Base-by-base conservation (phyloP, 2,113 vertebrate genomes). In the Romanogobio albipinnatus region DNA sequence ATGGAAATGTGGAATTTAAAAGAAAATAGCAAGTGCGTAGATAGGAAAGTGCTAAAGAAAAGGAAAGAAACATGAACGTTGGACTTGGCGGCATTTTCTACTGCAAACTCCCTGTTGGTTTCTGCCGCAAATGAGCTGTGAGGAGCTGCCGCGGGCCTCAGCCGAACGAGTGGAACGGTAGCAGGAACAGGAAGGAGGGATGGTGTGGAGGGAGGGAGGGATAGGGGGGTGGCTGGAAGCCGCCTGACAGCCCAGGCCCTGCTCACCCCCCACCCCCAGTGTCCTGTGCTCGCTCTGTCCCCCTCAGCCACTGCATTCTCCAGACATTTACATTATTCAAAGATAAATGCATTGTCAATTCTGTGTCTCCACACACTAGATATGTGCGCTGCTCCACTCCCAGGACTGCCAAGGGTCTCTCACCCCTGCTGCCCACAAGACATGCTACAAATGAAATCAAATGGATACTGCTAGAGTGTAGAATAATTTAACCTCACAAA, bases 281-380 rank as follows among this genome's bases (percentile, higher is more conserved):
- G 56, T 71, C 85, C 78, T 19, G 90, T 91, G 91, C 92, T 76
- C 89, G 89, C 82, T 77, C 70, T 84, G 56, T 82, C 91, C 91
- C 92, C 93, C 91, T 92, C 92, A 92, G 94, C 91, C 92, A 92
- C 92, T 86, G 78, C 93, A 94, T 94, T 94, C 94, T 95, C 94
- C 86, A 88, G 95, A 93, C 94, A 95, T 95, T 95, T 95, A 94
- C 94, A 95, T 95, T 95, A 95, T 95, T 95, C 92, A 94, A 95
- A 95, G 95, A 96, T 95, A 95, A 96, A 96, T 96, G 95, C 93
- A 93, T 95, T 95, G 95, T 95, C 95, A 95, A 94, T 95, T 94
- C 92, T 91, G 88, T 94, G 93, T 95, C 95, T 95, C 94, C 92
- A 90, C 92, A 90, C 93, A 93, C 91, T 93, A 94, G 95, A 93